Evolutionary conservation across 2,888 invertebrate genomes (phyloP), one percentile per base, ranked within the genome.

Genomic region (Caenorhabditis sulstoni): DNA sequence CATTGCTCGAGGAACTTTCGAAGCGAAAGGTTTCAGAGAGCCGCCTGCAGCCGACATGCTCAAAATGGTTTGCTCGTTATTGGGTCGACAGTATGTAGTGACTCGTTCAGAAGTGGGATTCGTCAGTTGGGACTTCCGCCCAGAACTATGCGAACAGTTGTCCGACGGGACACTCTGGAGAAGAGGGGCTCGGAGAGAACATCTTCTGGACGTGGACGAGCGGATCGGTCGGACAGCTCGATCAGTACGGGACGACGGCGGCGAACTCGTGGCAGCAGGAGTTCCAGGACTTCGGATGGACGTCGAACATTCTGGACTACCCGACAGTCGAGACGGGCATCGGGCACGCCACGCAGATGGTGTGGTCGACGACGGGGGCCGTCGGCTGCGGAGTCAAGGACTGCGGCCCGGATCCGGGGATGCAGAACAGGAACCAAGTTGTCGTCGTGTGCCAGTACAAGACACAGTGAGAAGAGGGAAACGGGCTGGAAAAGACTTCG

Each of bases 281-380:
- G 22, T 78, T 78, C 58, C 73, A 79, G 49, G 67, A 79, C 9
- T 53, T 47, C 29, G 79, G 79, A 29, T 74, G 67, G 79, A 57
- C 35, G 11, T 66, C 67, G 5, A 58, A 50, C 37, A 16, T n/a
- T 3, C 44, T 74, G 29, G 53, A 61, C 23, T 18, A 9, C 3
- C 41, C 58, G 20, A 37, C 67, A 9, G 73, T 79, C 73, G 67
- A 62, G 35, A 64, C 64, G 45, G 79, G 73, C 23, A 52, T 74
- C 16, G 73, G 79, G 11, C 79, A 79, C 47, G 79, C 79, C 1
- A 79, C 79, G 35, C 79, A 79, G 58, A 73, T 79, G 79, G 73
- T 57, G 3, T 80, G 80, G 80, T 70, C 80, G 1, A 65, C 68
- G 5, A 65, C 71, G 1, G 47, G 39, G 3, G 11, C 12, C 0